phyloP scores from a whole-genome alignment of 2,888 invertebrate species.

The Drosophila sordidapex region DNA sequence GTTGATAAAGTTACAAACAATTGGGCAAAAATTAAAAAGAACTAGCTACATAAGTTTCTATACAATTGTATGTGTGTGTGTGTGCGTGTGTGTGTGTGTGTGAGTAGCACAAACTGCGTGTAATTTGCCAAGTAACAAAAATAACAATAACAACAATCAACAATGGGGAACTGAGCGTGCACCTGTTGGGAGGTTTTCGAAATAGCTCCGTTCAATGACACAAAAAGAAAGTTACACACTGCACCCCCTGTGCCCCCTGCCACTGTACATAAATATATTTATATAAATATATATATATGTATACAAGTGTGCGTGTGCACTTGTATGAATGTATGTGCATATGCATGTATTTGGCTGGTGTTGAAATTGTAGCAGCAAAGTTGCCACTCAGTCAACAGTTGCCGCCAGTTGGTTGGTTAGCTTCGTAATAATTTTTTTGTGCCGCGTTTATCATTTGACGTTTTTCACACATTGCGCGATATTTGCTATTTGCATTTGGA shows the following conservation, averaged over 20 bases:
- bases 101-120: slow-evolving; percentile 43
- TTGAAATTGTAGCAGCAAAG: slow-evolving; percentile 60
- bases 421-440: slow-evolving; percentile 36
- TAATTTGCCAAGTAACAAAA: slow-evolving; percentile 54
- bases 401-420: slow-evolving; percentile 47
- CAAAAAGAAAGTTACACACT: slow-evolving; percentile 73
- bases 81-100: not conserved
- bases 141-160: slow-evolving; percentile 23
- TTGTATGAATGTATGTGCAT: slow-evolving; percentile 12
- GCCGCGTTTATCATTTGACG: slow-evolving; percentile 65
- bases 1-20: slow-evolving; percentile 60
- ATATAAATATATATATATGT: not conserved
- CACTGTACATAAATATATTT: slow-evolving; percentile 1
- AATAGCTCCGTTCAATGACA: slow-evolving; percentile 66
- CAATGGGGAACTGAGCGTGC: slow-evolving; percentile 26
- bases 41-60: slow-evolving; percentile 20
- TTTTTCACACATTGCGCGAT: slow-evolving; percentile 65
- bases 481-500: slow-evolving; percentile 13
- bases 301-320: slow-evolving; percentile 3
- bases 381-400: slow-evolving; percentile 56
- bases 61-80: not conserved
- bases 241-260: not conserved
- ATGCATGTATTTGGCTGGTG: slow-evolving; percentile 28
- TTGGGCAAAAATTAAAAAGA: slow-evolving; percentile 51
- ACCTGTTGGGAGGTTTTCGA: slow-evolving; percentile 59